phyloP scores from a whole-genome alignment of 2,797 vertebrate species.

The Sarcophilus harrisii region DNA sequence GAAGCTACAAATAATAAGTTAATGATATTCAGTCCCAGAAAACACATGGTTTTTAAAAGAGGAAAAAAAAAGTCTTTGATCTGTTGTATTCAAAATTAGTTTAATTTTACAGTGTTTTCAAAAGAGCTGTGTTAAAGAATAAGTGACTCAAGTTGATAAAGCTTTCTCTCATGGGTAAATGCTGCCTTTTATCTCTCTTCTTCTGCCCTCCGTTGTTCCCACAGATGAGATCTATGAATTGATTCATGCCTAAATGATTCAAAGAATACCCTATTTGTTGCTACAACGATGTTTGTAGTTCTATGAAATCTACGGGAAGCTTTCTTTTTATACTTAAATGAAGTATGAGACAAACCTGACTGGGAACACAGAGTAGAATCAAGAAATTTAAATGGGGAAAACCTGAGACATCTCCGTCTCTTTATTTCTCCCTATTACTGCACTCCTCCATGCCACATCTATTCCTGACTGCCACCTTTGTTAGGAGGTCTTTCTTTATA shows the following conservation, averaged over 20 bases:
- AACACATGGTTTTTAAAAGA: slow-evolving; percentile 14
- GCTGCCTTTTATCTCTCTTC: not conserved
- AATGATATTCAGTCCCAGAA: slow-evolving; percentile 62
- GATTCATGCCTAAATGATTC: not conserved
- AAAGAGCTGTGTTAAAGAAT: not conserved
- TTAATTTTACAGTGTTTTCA: slow-evolving; percentile 5
- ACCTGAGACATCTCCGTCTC: not conserved
- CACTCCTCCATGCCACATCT: not conserved
- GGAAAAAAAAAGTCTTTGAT: slow-evolving; percentile 25
- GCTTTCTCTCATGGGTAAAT: not conserved
- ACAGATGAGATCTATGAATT: not conserved
- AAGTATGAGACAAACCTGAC: not conserved
- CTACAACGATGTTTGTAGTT: not conserved
- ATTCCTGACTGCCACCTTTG: not conserved
- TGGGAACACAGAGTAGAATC: not conserved
- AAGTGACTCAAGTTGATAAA: not conserved
- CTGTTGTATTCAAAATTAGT: slow-evolving; percentile 55
- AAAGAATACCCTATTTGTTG: not conserved
- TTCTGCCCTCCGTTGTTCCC: not conserved
- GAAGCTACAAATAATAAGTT: slow-evolving; percentile 60
- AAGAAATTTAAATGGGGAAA: not conserved
- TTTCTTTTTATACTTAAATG: not conserved
- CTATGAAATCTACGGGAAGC: not conserved
- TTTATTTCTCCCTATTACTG: not conserved
- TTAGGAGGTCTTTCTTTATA: not conserved